These are phyloP conservation scores for Nowickia ferox DNA, from an alignment of 2,888 invertebrate species.

Conservation along the genomic window DNA sequence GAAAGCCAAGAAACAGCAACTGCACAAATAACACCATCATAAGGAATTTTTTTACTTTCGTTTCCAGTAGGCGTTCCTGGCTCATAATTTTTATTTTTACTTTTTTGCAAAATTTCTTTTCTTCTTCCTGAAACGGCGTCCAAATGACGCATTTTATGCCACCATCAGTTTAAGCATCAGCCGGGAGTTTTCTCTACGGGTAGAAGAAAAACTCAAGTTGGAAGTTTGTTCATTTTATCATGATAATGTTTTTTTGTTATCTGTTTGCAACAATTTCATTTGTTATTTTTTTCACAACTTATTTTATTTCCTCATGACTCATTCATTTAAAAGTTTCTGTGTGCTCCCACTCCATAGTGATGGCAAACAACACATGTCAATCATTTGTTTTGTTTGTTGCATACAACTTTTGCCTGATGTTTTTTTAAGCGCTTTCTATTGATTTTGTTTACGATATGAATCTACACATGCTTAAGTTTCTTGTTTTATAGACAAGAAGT, in stretches of 20 bases:
- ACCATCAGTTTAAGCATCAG: slow-evolving; percentile 49
- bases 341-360: slow-evolving; percentile 7
- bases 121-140: slow-evolving; percentile 65
- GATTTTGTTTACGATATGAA: slow-evolving; percentile 59
- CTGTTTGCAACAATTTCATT: slow-evolving; percentile 26
- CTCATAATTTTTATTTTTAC: slow-evolving; percentile 16
- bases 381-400: slow-evolving; percentile 77
- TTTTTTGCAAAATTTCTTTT: slow-evolving; percentile 9
- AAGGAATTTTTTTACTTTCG: slow-evolving; percentile 35
- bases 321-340: slow-evolving; percentile 42
- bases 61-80: slow-evolving; percentile 74
- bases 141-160: slow-evolving; percentile 70
- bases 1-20: slow-evolving; percentile 60
- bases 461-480: slow-evolving; percentile 46
- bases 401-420: slow-evolving; percentile 64
- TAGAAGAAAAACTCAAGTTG: slow-evolving; percentile 52
- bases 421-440: slow-evolving; percentile 55
- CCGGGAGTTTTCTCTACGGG: slow-evolving; percentile 3
- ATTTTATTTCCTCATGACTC: slow-evolving; percentile 56
- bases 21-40: slow-evolving; percentile 69
- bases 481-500: slow-evolving; percentile 37
- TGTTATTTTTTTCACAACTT: slow-evolving; percentile 4
- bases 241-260: slow-evolving; percentile 39
- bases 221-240: slow-evolving; percentile 49
- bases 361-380: slow-evolving; percentile 78